Conservation (phyloP, 1,140 invertebrate species). For the Saxidomus purpurata region DNA sequence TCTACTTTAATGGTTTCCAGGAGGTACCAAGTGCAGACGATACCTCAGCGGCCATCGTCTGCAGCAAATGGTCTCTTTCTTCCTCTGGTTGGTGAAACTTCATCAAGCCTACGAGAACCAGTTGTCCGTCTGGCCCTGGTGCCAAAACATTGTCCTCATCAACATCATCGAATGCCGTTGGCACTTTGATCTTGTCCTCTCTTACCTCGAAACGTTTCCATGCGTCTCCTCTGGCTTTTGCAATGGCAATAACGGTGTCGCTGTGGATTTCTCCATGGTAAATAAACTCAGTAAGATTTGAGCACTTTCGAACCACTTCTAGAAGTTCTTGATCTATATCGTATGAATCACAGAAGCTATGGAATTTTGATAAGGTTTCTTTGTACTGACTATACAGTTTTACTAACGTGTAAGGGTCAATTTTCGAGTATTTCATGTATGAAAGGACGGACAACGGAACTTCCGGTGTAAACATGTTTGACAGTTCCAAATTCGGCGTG, state of each 20-base stretch:
- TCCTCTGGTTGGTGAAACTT: constrained; percentile 60
- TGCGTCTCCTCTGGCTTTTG: constrained; percentile 25
- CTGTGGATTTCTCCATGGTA: constrained; percentile 69
- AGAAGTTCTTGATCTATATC: constrained; percentile 57
- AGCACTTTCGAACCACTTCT: constrained; percentile 53
- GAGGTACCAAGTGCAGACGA: constrained; percentile 6
- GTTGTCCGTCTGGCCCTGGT: constrained; percentile 46
- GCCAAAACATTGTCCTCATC: constrained; percentile 69
- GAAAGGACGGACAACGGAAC: constrained; percentile 68
- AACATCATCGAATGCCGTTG: constrained; percentile 50
- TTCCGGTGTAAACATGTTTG: constrained; percentile 71
- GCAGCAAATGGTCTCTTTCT: constrained; percentile 4
- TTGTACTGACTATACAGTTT: constrained; percentile 68
- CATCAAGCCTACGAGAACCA: constrained; percentile 54
- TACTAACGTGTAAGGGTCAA: constrained; percentile 64
- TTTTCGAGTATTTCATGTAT: constrained; percentile 70
- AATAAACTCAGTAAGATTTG: constrained; percentile 60
- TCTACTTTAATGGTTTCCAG: constrained; percentile 50
- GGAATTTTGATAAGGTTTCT: constrained; percentile 68
- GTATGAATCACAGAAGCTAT: constrained; percentile 68
- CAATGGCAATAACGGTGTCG: constrained; percentile 51
- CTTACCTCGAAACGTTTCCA: constrained; percentile 69
- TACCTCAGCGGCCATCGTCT: constrained; percentile 37
- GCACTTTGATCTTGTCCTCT: constrained; percentile 61
- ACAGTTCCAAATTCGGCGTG: constrained; percentile 69